Evolutionary conservation across 2,888 invertebrate species (phyloP).

Genomic region (Chrysotoxum bicinctum): DNA sequence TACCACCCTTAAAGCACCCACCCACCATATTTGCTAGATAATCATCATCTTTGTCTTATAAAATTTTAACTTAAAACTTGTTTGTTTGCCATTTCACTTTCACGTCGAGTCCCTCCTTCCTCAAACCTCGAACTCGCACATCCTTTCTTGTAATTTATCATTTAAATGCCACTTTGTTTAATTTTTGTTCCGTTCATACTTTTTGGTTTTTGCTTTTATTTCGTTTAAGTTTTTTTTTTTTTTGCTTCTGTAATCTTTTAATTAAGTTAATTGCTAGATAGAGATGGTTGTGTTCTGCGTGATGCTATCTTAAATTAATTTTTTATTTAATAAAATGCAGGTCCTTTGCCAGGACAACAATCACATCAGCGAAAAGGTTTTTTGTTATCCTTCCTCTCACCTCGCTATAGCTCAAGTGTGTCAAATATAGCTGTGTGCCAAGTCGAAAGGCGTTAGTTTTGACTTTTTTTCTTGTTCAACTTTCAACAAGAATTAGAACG

Average conservation of each 20-base stretch:
- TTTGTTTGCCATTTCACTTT: not conserved
- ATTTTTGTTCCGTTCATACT: slow-evolving; percentile 6
- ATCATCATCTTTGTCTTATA: not conserved
- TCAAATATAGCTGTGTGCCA: not conserved
- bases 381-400: not conserved
- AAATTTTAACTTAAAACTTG: not conserved
- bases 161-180: slow-evolving; percentile 15
- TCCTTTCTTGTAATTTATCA: slow-evolving; percentile 10
- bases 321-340: slow-evolving; percentile 10
- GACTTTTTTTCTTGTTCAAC: not conserved
- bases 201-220: not conserved
- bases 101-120: not conserved
- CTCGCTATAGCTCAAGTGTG: not conserved
- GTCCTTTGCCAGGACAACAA: not conserved
- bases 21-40: not conserved
- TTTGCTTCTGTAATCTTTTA: slow-evolving; percentile 7
- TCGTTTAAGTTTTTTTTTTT: slow-evolving; percentile 2
- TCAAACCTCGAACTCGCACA: not conserved
- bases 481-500: slow-evolving; percentile 19
- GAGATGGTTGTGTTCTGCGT: not conserved
- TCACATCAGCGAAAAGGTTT: not conserved
- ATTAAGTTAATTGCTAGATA: slow-evolving; percentile 30
- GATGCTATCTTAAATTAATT: slow-evolving; percentile 20
- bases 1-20: not conserved
- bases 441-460: not conserved